Percentiles rank a stretch among this genome's conserved stretches.
phyloP scores from a whole-genome alignment of 2,797 vertebrate genomes.

The Melopsittacus undulatus region DNA sequence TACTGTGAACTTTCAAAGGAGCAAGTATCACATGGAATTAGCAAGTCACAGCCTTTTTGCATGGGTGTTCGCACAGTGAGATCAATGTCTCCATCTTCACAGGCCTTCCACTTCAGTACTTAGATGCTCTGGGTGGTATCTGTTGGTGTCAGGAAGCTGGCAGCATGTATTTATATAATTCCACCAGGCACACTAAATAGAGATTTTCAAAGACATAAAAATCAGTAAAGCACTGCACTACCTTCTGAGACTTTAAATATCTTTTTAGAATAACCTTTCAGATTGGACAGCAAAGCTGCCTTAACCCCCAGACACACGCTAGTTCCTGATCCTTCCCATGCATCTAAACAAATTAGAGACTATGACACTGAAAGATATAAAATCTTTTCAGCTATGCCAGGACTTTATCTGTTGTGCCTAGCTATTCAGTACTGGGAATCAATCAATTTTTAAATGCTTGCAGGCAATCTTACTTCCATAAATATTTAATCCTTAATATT shows the following conservation, averaged over 20 bases:
- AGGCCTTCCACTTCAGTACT: background rate
- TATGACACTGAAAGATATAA: slow-evolving; percentile 15
- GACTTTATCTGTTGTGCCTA: slow-evolving; percentile 29
- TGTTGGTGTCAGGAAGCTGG: slow-evolving; percentile 22
- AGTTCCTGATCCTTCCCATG: slow-evolving; percentile 23
- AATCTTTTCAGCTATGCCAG: background rate
- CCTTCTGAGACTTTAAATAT: slow-evolving; percentile 41
- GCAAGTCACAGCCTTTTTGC: background rate
- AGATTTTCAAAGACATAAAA: slow-evolving; percentile 59
- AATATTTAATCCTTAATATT: slow-evolving; percentile 6
- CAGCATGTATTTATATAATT: background rate
- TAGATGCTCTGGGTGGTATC: background rate
- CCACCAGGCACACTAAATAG: slow-evolving; percentile 27
- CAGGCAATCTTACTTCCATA: background rate
- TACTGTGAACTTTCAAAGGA: background rate
- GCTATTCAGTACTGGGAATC: background rate
- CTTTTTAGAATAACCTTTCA: slow-evolving; percentile 25
- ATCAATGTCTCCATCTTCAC: background rate
- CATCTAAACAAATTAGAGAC: slow-evolving; percentile 54
- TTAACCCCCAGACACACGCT: background rate
- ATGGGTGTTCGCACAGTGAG: background rate
- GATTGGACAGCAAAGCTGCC: slow-evolving; percentile 17
- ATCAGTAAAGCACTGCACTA: slow-evolving; percentile 42
- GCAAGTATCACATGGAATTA: background rate
- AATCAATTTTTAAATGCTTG: background rate